These are phyloP conservation scores for Anaspis maculata DNA, from an alignment of 2,888 invertebrate species.

Conservation along the genomic window DNA sequence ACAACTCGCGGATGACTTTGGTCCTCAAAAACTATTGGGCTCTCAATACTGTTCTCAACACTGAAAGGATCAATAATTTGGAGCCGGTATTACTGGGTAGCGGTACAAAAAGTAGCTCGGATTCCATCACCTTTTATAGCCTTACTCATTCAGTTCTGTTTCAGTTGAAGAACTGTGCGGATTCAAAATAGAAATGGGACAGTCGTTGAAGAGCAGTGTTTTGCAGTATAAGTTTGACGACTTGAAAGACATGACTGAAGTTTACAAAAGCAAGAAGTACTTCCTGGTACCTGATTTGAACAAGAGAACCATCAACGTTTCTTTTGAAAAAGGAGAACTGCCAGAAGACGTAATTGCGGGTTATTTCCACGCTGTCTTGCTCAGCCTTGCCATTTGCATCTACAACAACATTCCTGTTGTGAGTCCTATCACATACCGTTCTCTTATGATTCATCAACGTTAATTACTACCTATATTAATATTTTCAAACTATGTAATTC, in stretches of 20 bases:
- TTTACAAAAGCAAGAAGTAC: constrained; percentile 48
- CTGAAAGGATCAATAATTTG: constrained; percentile 56
- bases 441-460: too few relatives aligned
- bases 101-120: constrained; percentile 38
- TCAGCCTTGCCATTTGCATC: constrained; percentile 40
- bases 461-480: too few relatives aligned
- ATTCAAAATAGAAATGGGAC: constrained; percentile 53
- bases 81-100: constrained; percentile 62
- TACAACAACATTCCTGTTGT: constrained; percentile 35
- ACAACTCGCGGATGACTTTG: constrained; percentile 67
- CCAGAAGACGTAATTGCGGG: constrained; percentile 54
- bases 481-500: too few relatives aligned
- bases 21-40: constrained; percentile 60
- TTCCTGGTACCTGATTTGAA: constrained; percentile 47
- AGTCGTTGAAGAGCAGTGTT: constrained; percentile 41
- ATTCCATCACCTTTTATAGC: constrained; percentile 1
- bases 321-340: constrained; percentile 46
- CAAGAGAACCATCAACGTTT: constrained; percentile 47
- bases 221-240: constrained; percentile 27
- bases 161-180: constrained; percentile 53
- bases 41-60: constrained; percentile 50
- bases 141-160: constrained; percentile 30
- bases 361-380: constrained; percentile 60
- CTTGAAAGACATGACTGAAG: constrained; percentile 38
- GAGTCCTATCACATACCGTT: too few relatives aligned